These are phyloP conservation scores for Labeo rohita DNA, from an alignment of 2,113 vertebrate species.

Conservation along the genomic window DNA sequence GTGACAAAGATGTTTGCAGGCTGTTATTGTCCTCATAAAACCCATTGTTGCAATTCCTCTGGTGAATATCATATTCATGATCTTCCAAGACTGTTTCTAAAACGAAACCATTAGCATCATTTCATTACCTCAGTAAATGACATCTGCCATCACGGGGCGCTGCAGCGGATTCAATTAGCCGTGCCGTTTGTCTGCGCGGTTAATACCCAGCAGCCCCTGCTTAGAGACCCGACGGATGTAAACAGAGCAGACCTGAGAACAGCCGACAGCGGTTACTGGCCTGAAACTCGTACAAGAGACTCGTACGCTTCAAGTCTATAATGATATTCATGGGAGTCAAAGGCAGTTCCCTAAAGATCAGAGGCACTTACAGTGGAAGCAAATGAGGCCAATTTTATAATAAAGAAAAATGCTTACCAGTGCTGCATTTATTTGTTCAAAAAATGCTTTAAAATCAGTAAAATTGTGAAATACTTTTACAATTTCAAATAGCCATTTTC, in stretches of 20 bases:
- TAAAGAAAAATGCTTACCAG: no score
- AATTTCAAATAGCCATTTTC: no score
- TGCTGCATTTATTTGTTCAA: no score
- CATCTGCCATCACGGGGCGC: conserved; percentile 3
- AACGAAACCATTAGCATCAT: neutral
- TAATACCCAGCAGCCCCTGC: conserved; percentile 24
- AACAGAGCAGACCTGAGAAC: neutral
- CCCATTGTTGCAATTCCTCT: neutral
- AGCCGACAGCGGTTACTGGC: neutral
- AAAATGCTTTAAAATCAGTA: no score
- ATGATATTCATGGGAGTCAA: neutral
- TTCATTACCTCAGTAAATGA: conserved; percentile 27
- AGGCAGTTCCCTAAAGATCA: neutral
- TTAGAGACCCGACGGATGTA: neutral
- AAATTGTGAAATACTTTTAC: no score
- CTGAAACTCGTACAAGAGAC: neutral
- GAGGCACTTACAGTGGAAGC: neutral
- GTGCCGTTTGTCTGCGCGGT: neutral
- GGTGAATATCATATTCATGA: conserved; percentile 3
- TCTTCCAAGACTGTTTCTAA: neutral
- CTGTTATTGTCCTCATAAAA: neutral
- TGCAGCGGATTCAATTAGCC: conserved; percentile 1
- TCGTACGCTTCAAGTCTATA: neutral
- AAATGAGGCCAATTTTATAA: neutral
- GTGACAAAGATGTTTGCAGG: neutral